Conservation (phyloP, 2,888 invertebrate genomes). For the Pseudolycoriella hygida region DNA sequence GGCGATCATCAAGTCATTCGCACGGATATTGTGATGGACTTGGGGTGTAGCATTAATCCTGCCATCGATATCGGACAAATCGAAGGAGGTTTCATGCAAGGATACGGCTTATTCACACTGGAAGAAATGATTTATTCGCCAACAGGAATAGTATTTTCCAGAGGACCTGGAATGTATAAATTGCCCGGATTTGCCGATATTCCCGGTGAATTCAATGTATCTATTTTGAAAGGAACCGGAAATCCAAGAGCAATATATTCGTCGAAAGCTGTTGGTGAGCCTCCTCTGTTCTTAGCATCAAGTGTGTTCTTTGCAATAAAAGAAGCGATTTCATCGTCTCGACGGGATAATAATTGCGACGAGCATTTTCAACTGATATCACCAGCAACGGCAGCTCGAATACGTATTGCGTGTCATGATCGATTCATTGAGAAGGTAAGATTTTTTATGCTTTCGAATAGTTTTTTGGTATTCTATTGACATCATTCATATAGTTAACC, state of each 20-base stretch:
- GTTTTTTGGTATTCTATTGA: constrained; percentile 2
- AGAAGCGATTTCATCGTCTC: constrained; percentile 65
- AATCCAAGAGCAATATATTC: constrained; percentile 88
- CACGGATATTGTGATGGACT: constrained; percentile 92
- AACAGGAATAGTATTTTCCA: constrained; percentile 58
- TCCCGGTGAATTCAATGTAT: constrained; percentile 82
- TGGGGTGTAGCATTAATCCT: constrained; percentile 88
- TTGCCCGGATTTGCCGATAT: constrained; percentile 86
- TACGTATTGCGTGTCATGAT: constrained; percentile 80
- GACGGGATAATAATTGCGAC: constrained; percentile 46
- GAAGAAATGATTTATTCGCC: constrained; percentile 83
- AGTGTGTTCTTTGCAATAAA: constrained; percentile 80
- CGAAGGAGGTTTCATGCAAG: constrained; percentile 89
- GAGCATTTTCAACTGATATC: constrained; percentile 49
- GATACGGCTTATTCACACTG: constrained; percentile 79
- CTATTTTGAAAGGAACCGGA: constrained; percentile 72
- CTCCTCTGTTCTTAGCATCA: constrained; percentile 80
- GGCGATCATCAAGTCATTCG: constrained; percentile 81
- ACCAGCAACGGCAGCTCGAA: constrained; percentile 76
- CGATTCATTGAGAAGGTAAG: constrained; percentile 57
- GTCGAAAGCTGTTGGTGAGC: constrained; percentile 95
- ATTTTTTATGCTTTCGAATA: constrained; percentile 1
- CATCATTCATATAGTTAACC: constrained; percentile 14
- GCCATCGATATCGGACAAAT: constrained; percentile 91
- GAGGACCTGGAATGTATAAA: constrained; percentile 86